Evolutionary conservation across 2,888 invertebrate species (phyloP), one percentile per base, ranked within the genome.

Genomic region (Dinocampus coccinellae): DNA sequence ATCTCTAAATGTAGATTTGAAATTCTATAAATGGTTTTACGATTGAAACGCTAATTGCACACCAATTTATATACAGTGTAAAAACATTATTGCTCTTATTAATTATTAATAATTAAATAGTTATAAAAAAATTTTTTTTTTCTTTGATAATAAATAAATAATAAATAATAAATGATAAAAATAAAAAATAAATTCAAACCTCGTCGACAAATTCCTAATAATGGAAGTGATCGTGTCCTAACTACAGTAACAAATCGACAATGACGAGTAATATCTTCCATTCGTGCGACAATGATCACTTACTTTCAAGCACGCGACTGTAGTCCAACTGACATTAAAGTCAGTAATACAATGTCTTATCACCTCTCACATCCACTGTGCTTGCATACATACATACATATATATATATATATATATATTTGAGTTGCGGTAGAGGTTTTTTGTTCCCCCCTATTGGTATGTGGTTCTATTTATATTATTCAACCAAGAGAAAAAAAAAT

Each of bases 151-250:
- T n/a, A 9, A 9, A 36, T 2, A 42, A 16, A 47, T 16, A 20
- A 47, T 11, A 7, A 16, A 16, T n/a, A 0, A 55, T 36, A 34
- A 69, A 33, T n/a, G 16, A 16, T 39, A 10, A 42, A 29, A 29
- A 60, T 7, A 22, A 16, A 11, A 22, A 34, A 52, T 20, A 29
- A 53, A 2, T 24, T 24, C 66, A 13, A 72, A 69, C 65, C 69
- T 73, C 22, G 33, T 33, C 55, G 60, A 22, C 55, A 24, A 55
- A 69, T 69, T 69, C 66, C 47, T 9, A 69, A 42, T 34, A 65
- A 39, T 42, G 68, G 68, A 57, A 71, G 66, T 47, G 77, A 77
- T 29, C 66, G 76, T 70, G 73, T 74, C 65, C 76, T 73, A 52
- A 72, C 64, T 34, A 76, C 70, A 66, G 65, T 72, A 47, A 64